Evolutionary conservation across 35 echinoderm and acorn worm species (phyloP).

Genomic region (Holothuria glaberrima): DNA sequence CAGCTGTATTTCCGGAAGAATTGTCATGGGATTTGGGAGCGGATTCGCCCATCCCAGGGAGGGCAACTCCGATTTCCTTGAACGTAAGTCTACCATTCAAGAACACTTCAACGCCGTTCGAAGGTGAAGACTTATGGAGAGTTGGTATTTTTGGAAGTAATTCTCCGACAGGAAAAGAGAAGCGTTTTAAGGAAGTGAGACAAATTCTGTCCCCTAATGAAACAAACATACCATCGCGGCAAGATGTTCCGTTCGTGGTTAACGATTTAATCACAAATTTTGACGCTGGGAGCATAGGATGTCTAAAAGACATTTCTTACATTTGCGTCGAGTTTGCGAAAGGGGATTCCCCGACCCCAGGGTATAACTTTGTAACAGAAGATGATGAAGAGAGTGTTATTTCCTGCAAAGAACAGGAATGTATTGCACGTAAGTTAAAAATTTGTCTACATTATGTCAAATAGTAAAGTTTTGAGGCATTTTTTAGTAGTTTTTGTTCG

Average conservation of each 20-base stretch:
- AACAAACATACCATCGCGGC: not conserved
- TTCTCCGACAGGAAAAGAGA: not conserved
- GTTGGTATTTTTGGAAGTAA: slow-evolving; percentile 27
- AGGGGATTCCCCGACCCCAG: slow-evolving; percentile 1
- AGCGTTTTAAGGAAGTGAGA: slow-evolving; percentile 6
- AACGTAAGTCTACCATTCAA: not conserved
- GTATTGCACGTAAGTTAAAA: not conserved
- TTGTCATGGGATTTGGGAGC: not conserved
- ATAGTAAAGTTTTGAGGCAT: too few relatives aligned
- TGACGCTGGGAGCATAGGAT: slow-evolving; percentile 27
- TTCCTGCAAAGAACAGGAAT: not conserved
- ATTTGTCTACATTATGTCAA: too few relatives aligned
- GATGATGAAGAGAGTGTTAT: not conserved
- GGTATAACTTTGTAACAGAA: not conserved
- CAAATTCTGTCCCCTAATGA: not conserved
- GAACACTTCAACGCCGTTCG: not conserved
- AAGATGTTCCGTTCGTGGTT: not conserved
- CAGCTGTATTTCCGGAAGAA: slow-evolving; percentile 13
- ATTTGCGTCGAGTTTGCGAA: not conserved
- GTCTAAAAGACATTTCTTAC: not conserved
- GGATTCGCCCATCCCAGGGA: not conserved
- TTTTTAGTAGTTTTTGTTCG: too few relatives aligned
- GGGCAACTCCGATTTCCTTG: not conserved
- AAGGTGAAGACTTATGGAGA: not conserved
- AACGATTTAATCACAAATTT: not conserved